Evolutionary conservation across 2,113 vertebrate genomes (phyloP).

Genomic region (Peromyscus californicus): DNA sequence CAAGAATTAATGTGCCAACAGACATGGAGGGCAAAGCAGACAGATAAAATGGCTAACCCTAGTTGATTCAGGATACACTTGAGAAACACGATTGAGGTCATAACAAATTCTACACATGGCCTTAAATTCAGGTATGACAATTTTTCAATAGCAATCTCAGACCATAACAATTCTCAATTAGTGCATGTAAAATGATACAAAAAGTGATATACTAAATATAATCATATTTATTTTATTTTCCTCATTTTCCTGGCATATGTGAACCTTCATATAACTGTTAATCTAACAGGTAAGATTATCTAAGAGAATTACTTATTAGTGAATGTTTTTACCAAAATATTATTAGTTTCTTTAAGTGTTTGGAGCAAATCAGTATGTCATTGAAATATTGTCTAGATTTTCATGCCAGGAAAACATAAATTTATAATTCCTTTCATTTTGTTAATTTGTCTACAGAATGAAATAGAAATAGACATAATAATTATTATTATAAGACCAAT

Average conservation of each 20-base stretch:
- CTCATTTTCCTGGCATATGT: background rate
- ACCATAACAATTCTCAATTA: background rate
- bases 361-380: background rate
- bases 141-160: background rate
- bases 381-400: background rate
- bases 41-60: background rate
- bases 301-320: background rate
- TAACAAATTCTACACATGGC: background rate
- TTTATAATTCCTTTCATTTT: background rate
- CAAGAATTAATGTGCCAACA: constrained; percentile 53
- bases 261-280: background rate
- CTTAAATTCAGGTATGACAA: background rate
- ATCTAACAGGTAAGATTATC: background rate
- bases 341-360: constrained; percentile 2
- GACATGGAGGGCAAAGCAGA: background rate
- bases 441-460: background rate
- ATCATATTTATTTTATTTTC: background rate
- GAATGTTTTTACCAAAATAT: background rate
- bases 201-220: background rate
- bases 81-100: background rate
- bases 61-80: background rate
- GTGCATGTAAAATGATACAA: background rate
- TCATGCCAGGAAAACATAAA: background rate
- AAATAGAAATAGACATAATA: background rate
- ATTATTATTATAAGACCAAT: constrained; percentile 6